Conservation (phyloP, 2,113 vertebrate genomes). For the Oreochromis niloticus region DNA sequence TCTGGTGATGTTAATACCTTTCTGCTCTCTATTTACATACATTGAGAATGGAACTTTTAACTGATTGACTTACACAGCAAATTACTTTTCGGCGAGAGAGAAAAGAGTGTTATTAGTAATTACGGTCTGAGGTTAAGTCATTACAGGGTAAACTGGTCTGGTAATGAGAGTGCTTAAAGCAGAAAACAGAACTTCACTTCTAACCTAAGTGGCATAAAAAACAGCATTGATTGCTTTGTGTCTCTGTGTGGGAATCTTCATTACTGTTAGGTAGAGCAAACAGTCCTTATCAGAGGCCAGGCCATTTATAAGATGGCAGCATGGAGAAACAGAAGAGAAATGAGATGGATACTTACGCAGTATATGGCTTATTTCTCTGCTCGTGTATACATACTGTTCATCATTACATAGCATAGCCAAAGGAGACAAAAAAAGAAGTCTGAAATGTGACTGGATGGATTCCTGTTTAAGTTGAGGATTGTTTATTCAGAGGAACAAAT, state of each 20-base stretch:
- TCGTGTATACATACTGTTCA: neutral
- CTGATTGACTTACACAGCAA: slow-evolving; percentile 14
- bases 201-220: slow-evolving; percentile 57
- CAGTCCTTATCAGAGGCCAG: neutral
- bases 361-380: neutral
- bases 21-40: neutral
- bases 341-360: fast-evolving
- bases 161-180: slow-evolving; percentile 57
- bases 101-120: slow-evolving; percentile 23
- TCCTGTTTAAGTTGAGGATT: slow-evolving; percentile 17
- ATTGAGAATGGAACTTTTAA: neutral
- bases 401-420: neutral
- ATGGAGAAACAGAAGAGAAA: neutral
- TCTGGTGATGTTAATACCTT: neutral
- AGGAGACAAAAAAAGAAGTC: neutral
- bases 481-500: slow-evolving; percentile 20
- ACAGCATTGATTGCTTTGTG: slow-evolving; percentile 42
- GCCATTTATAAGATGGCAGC: neutral
- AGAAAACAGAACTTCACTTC: slow-evolving; percentile 46
- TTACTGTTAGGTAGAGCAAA: slow-evolving; percentile 15
- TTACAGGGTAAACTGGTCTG: slow-evolving; percentile 37
- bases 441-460: neutral
- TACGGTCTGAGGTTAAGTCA: slow-evolving; percentile 43
- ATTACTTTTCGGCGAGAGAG: neutral
- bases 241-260: slow-evolving; percentile 39